A percentile compares a stretch with the other conserved stretches of the same genome.
phyloP scores from a whole-genome alignment of 2,113 vertebrate genomes.

The Oceanites oceanicus region DNA sequence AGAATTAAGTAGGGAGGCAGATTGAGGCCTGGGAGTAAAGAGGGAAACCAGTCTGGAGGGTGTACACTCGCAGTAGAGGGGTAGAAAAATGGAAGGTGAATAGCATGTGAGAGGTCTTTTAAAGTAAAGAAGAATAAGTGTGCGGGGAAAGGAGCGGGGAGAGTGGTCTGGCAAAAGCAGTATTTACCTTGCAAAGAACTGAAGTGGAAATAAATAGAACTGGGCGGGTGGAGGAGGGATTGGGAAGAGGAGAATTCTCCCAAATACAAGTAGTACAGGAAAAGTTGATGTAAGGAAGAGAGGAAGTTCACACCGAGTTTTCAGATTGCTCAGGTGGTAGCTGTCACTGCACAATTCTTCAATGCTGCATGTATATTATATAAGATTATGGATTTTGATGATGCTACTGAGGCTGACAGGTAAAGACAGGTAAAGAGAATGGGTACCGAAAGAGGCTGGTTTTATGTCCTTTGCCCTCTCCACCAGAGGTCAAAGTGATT shows the following conservation, averaged over 20 bases:
- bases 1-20: not conserved
- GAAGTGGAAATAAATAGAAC: not conserved
- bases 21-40: not conserved
- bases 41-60: not conserved
- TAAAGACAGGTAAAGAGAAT: not conserved
- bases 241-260: not conserved
- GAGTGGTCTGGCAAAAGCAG: not conserved
- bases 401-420: not conserved
- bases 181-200: not conserved
- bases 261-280: not conserved
- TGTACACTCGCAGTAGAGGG: not conserved
- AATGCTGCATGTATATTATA: not conserved
- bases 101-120: not conserved
- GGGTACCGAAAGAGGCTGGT: not conserved
- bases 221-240: not conserved
- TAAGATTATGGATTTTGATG: not conserved
- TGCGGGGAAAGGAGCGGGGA: not conserved
- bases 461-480: not conserved
- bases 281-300: not conserved
- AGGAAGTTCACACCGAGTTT: not conserved
- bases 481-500: not conserved
- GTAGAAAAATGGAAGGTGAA: not conserved
- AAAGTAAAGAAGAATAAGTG: not conserved
- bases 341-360: not conserved
- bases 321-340: not conserved